Evolutionary conservation across 2,888 invertebrate species (phyloP).

Genomic region (Erpobdella octoculata): DNA sequence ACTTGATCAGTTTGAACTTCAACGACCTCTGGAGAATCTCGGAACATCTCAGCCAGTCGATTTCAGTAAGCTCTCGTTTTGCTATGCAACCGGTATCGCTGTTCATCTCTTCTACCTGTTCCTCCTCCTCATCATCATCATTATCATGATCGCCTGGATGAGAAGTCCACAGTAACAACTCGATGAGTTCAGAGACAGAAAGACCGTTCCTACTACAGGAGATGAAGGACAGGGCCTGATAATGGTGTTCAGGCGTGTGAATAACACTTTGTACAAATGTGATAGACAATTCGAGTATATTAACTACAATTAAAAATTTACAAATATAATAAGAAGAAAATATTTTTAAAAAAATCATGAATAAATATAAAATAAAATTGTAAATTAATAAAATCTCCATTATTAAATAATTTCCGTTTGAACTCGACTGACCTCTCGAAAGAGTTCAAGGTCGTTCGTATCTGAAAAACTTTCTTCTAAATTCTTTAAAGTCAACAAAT

Average conservation of each 20-base stretch:
- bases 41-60: too few relatives aligned
- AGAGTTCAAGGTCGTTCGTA: too few relatives aligned
- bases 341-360: neutral
- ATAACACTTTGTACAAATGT: slow-evolving; percentile 43
- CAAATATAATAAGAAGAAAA: neutral
- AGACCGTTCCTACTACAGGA: slow-evolving; percentile 42
- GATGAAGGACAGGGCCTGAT: slow-evolving; percentile 37
- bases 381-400: neutral
- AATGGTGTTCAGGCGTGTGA: slow-evolving; percentile 41
- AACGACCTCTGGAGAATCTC: too few relatives aligned
- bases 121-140: neutral
- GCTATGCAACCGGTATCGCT: too few relatives aligned
- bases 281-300: slow-evolving; percentile 42
- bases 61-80: too few relatives aligned
- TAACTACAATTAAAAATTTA: slow-evolving; percentile 40
- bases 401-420: too few relatives aligned
- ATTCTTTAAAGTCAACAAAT: too few relatives aligned
- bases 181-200: neutral
- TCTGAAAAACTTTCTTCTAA: too few relatives aligned
- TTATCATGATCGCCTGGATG: too few relatives aligned
- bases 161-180: neutral
- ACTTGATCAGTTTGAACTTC: too few relatives aligned
- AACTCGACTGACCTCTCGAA: too few relatives aligned
- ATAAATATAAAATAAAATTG: neutral
- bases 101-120: neutral